phyloP scores from a whole-genome alignment of 2,888 invertebrate genomes.

The Agrochola macilenta region DNA sequence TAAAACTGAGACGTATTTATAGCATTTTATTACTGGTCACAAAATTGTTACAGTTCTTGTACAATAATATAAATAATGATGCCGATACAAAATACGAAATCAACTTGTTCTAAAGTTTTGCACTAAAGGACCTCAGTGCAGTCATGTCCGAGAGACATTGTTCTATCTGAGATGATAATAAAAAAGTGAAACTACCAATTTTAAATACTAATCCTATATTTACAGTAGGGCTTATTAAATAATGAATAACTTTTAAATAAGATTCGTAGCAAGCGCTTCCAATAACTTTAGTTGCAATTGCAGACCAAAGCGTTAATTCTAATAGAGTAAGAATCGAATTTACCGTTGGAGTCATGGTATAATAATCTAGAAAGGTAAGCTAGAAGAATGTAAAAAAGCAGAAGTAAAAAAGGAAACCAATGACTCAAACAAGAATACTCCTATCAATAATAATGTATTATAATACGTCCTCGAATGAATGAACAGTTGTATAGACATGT shows the following conservation, averaged over 20 bases:
- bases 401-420: constrained; percentile 45
- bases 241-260: constrained; percentile 80
- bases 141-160: constrained; percentile 72
- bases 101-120: constrained; percentile 59
- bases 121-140: constrained; percentile 69
- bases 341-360: constrained; percentile 50
- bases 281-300: constrained; percentile 75
- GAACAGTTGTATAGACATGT: constrained; percentile 88
- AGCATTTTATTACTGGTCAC: constrained; percentile 84
- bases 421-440: constrained; percentile 60
- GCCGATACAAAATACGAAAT: constrained; percentile 69
- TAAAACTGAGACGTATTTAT: constrained; percentile 68
- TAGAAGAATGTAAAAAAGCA: constrained; percentile 32
- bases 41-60: constrained; percentile 71
- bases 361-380: constrained; percentile 31
- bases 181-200: constrained; percentile 86
- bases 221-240: constrained; percentile 86
- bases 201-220: constrained; percentile 89
- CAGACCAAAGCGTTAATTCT: constrained; percentile 74
- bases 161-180: constrained; percentile 72
- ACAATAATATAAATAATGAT: constrained; percentile 75
- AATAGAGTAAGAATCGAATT: constrained; percentile 65
- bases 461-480: constrained; percentile 61
- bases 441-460: constrained; percentile 48
- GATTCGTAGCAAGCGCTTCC: constrained; percentile 82